Evolutionary conservation across 2,113 vertebrate genomes (phyloP).

Genomic region (Passer domesticus): DNA sequence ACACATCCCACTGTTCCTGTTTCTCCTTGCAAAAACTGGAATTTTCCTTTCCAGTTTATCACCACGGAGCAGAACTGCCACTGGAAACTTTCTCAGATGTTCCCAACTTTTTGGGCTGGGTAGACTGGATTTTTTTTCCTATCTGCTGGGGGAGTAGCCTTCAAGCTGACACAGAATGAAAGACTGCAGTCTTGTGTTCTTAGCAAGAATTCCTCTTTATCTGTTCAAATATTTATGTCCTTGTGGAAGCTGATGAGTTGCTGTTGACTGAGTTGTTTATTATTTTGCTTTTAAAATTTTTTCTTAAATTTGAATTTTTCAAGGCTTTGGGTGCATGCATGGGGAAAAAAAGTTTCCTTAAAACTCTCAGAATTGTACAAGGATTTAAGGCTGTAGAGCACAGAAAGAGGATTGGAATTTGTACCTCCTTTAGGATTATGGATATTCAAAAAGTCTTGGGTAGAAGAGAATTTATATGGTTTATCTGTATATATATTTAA

Average conservation of each 20-base stretch:
- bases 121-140: not conserved
- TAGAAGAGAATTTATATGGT: no score
- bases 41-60: not conserved
- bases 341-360: not conserved
- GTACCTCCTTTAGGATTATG: not conserved
- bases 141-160: not conserved
- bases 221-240: constrained; percentile 23
- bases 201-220: not conserved
- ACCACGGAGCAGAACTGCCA: not conserved
- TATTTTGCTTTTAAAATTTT: not conserved
- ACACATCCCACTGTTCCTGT: not conserved
- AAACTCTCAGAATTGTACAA: not conserved
- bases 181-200: not conserved
- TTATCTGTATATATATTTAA: no score
- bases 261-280: not conserved
- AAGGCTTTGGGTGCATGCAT: not conserved
- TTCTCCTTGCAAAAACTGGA: not conserved
- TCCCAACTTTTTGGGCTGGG: not conserved
- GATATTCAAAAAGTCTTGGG: not conserved
- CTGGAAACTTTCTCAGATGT: not conserved
- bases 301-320: not conserved
- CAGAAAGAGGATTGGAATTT: not conserved
- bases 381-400: not conserved
- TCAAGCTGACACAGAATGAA: not conserved
- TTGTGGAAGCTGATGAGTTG: not conserved